These are phyloP conservation scores for Bryconaethiops microstoma DNA, from an alignment of 2,797 vertebrate species.

Conservation along the genomic window DNA sequence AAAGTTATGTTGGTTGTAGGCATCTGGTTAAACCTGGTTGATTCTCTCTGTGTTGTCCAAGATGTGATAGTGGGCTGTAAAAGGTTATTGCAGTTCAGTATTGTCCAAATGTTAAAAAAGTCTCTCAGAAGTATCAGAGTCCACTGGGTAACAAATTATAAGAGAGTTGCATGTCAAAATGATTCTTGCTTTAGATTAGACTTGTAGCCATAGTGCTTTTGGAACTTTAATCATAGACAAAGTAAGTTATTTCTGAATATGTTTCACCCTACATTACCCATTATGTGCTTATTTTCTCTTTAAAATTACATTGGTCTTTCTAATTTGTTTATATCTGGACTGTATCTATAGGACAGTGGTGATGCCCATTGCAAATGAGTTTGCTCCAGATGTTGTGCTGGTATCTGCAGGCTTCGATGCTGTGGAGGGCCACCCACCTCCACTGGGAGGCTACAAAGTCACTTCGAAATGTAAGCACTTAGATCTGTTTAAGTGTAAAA, in stretches of 20 bases:
- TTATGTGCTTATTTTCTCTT: neutral
- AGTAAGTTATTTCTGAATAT: neutral
- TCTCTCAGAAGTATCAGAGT: too few relatives aligned
- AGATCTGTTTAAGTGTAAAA: neutral
- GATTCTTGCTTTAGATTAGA: too few relatives aligned
- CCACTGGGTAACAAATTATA: too few relatives aligned
- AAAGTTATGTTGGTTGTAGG: too few relatives aligned
- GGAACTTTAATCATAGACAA: too few relatives aligned
- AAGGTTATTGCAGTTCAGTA: too few relatives aligned
- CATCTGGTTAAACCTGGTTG: too few relatives aligned
- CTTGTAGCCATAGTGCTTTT: too few relatives aligned
- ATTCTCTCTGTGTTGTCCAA: too few relatives aligned
- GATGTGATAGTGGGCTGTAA: too few relatives aligned
- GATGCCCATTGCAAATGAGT: constrained; percentile 93
- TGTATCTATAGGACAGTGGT: constrained; percentile 82
- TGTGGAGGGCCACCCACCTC: constrained; percentile 90
- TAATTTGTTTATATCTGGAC: neutral
- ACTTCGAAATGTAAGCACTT: constrained; percentile 88
- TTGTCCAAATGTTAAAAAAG: too few relatives aligned
- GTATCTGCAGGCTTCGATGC: constrained; percentile 94
- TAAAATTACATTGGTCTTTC: neutral
- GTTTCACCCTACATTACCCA: neutral
- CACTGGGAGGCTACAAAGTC: constrained; percentile 89
- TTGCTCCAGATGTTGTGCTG: constrained; percentile 90
- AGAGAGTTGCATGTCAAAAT: too few relatives aligned